Evolutionary conservation across 2,113 vertebrate genomes (phyloP), one percentile per base, ranked within the genome.

Genomic region (Globicephala melas): DNA sequence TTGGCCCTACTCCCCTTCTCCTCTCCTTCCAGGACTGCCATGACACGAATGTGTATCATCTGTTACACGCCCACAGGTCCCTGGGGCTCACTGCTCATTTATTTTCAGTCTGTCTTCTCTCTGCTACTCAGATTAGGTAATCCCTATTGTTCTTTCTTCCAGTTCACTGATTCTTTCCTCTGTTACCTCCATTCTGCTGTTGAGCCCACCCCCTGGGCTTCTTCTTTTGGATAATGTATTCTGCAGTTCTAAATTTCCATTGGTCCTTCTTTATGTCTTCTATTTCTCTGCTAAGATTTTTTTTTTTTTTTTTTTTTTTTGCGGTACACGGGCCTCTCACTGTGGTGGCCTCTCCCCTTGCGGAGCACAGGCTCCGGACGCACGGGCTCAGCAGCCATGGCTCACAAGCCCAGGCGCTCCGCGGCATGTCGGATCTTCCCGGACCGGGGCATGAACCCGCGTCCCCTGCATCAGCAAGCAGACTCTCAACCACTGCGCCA

Each of bases 71-170:
- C 14, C 12, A 18, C 10, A 31, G 53, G 33, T 31, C 53, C 50
- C 58, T 1, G 0, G 26, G 41, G 41, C n/a, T 18, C 58, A 6
- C 47, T 12, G 47, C 23, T 25, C 38, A 70, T 14, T 26, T 50
- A 41, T 70, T 74, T 60, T 86, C 80, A 50, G 33, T 60, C 71
- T 81, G 6, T 50, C 25, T 76, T 76, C 74, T 74, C 91, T 87
- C 67, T 70, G 5, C 31, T 62, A 10, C 21, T 81, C 82, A 94
- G 25, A 55, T 44, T 26, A 41, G 44, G 58, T 38, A 12, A 23
- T 21, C 41, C 65, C 90, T 83, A 28, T 25, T 3, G 6, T 74
- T 81, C 20, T 23, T 68, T 38, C 23, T n/a, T 15, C 3, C 20
- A 67, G 31, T 36, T 38, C 33, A 33, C 12, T n/a, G 53, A 44